These are phyloP conservation scores for Meliscaeva auricollis DNA, from an alignment of 2,888 invertebrate genomes.

Conservation along the genomic window DNA sequence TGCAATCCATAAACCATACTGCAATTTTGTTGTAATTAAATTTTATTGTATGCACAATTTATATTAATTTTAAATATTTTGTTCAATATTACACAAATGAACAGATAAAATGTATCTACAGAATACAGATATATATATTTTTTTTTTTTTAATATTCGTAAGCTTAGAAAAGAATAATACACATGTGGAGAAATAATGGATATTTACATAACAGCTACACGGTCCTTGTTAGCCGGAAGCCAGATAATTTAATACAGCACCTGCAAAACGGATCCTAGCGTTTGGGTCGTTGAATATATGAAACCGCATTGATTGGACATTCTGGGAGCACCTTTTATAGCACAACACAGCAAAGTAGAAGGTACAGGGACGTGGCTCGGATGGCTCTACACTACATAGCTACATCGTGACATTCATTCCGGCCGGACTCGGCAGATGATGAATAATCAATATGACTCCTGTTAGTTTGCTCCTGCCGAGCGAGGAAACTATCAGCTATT, in stretches of 20 bases:
- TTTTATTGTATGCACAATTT: constrained; percentile 58
- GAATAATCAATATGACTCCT: constrained; percentile 82
- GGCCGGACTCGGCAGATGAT: constrained; percentile 78
- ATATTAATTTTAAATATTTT: constrained; percentile 27
- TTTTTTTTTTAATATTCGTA: constrained; percentile 8
- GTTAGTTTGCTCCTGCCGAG: constrained; percentile 81
- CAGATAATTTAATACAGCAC: constrained; percentile 70
- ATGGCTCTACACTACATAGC: constrained; percentile 78
- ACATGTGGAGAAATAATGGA: constrained; percentile 43
- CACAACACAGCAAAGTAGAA: background rate
- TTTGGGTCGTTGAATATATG: constrained; percentile 62
- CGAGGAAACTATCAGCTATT: constrained; percentile 83
- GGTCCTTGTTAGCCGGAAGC: constrained; percentile 36
- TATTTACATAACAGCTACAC: constrained; percentile 66
- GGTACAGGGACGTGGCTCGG: background rate
- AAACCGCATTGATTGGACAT: constrained; percentile 58
- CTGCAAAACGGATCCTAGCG: constrained; percentile 62
- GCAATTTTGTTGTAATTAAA: constrained; percentile 49
- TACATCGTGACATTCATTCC: constrained; percentile 81
- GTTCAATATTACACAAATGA: constrained; percentile 43
- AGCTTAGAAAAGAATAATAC: constrained; percentile 71
- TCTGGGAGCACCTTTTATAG: constrained; percentile 7
- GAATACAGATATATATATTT: constrained; percentile 1
- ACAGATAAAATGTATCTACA: constrained; percentile 45
- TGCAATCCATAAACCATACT: too few species aligned